phyloP scores from a whole-genome alignment of 2,888 invertebrate genomes.

The Onchidella celtica region DNA sequence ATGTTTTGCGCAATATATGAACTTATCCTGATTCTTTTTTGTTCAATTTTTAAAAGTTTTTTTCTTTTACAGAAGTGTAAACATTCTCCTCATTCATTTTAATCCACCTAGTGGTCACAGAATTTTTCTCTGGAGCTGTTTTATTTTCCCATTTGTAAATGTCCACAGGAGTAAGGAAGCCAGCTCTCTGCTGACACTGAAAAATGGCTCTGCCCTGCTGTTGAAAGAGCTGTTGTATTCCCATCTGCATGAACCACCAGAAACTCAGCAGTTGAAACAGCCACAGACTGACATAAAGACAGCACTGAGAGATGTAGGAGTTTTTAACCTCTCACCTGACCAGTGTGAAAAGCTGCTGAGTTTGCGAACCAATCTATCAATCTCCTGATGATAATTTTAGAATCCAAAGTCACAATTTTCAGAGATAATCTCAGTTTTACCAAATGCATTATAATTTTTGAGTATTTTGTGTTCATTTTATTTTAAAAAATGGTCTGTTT shows the following conservation, averaged over 20 bases:
- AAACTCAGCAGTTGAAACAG: slow-evolving; percentile 57
- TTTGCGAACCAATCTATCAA: slow-evolving; percentile 58
- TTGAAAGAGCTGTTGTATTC: slow-evolving; percentile 84
- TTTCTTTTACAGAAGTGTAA: too few relatives aligned
- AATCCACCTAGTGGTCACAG: too few relatives aligned
- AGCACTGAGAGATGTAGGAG: slow-evolving; percentile 75
- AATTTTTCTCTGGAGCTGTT: too few relatives aligned
- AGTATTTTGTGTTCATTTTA: too few relatives aligned
- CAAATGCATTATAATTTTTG: too few relatives aligned
- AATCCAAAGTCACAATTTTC: too few relatives aligned
- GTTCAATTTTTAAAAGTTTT: too few relatives aligned
- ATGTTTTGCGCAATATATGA: too few relatives aligned
- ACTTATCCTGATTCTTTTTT: too few relatives aligned
- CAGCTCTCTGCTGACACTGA: slow-evolving; percentile 87
- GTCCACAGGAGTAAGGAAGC: slow-evolving; percentile 83
- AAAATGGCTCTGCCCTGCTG: slow-evolving; percentile 89
- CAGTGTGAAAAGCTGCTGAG: slow-evolving; percentile 60
- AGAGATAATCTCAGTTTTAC: too few relatives aligned
- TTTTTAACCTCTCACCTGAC: slow-evolving; percentile 71
- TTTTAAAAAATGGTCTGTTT: too few relatives aligned
- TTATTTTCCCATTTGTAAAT: not conserved
- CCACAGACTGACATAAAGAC: slow-evolving; percentile 65
- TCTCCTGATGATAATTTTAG: slow-evolving; percentile 30
- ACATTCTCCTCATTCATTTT: too few relatives aligned
- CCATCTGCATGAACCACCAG: slow-evolving; percentile 60